A percentile compares a stretch with the other conserved stretches of the same genome.
Evolutionary conservation across 2,888 invertebrate genomes (phyloP).

Genomic region (Scotopteryx bipunctaria): DNA sequence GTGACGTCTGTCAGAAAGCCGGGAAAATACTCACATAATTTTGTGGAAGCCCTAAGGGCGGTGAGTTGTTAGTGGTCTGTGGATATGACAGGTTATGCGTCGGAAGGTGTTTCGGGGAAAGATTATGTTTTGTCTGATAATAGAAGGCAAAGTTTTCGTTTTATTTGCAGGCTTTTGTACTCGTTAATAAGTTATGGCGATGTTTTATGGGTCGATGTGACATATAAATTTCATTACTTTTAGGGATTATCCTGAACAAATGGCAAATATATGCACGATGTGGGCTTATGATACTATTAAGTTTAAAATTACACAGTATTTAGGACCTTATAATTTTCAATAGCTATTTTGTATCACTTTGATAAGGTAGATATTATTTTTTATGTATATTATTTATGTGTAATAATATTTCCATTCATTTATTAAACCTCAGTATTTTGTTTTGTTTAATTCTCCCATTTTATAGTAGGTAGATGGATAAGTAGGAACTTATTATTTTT

Average conservation of each 20-base stretch:
- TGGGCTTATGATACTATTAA: background rate
- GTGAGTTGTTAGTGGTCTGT: slow-evolving; percentile 18
- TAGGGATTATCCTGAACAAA: slow-evolving; percentile 7
- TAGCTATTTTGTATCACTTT: background rate
- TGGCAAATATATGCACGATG: slow-evolving; percentile 5
- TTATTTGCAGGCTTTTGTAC: background rate
- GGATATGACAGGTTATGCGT: slow-evolving; percentile 18
- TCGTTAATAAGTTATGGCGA: background rate
- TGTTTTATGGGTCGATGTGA: slow-evolving; percentile 11
- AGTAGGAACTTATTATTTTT: too few relatives aligned
- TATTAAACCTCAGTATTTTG: too few relatives aligned
- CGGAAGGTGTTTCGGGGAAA: slow-evolving; percentile 19
- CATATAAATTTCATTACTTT: slow-evolving; percentile 11
- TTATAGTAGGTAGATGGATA: too few relatives aligned
- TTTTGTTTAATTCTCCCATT: too few relatives aligned
- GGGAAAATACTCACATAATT: too few relatives aligned
- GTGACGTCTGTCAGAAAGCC: too few relatives aligned
- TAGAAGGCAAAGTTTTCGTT: background rate
- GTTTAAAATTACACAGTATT: slow-evolving; percentile 6
- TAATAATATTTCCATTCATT: too few relatives aligned
- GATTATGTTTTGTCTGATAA: slow-evolving; percentile 11
- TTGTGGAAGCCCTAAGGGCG: background rate
- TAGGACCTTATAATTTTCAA: too few relatives aligned
- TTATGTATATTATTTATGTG: too few relatives aligned
- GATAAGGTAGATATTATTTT: too few relatives aligned